Percentiles rank a stretch among this genome's conserved stretches.
Conservation (phyloP, 2,888 invertebrate genomes). For the Apamea crenata region DNA sequence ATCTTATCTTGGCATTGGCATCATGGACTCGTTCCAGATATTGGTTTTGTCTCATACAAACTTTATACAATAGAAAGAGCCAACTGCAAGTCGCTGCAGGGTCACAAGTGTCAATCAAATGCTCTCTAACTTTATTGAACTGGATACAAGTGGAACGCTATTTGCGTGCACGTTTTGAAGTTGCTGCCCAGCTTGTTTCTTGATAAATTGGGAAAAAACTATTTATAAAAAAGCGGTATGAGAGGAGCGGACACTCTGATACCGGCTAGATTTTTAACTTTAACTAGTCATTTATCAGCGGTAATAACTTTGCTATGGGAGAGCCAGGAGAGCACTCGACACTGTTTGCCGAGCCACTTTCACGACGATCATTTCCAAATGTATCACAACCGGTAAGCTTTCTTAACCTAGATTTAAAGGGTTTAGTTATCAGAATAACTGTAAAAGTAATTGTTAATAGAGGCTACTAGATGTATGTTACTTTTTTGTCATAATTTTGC, state of each 20-base stretch:
- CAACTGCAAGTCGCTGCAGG: neutral
- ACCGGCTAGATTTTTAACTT: conserved; percentile 93
- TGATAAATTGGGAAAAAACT: conserved; percentile 16
- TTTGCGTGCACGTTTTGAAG: conserved; percentile 54
- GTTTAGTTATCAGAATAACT: neutral
- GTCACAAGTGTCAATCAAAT: conserved; percentile 10
- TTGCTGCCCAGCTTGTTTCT: conserved; percentile 13
- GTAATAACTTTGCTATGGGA: conserved; percentile 92
- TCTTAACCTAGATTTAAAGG: neutral
- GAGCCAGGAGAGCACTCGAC: conserved; percentile 89
- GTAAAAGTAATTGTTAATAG: neutral
- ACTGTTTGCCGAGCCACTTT: conserved; percentile 89
- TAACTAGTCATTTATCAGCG: conserved; percentile 93
- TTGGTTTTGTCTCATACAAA: neutral
- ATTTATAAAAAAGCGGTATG: conserved; percentile 77
- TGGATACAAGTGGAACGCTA: conserved; percentile 6
- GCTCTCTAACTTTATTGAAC: neutral
- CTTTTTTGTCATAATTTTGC: conserved; percentile 51
- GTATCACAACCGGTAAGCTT: conserved; percentile 90
- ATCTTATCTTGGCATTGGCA: neutral
- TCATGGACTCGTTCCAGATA: conserved; percentile 3
- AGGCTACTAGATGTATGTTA: conserved; percentile 1
- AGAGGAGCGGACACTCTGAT: conserved; percentile 88
- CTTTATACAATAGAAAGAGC: conserved; percentile 6
- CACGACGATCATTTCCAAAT: conserved; percentile 88